Conservation (phyloP, 1,140 invertebrate genomes). For the Panagrolaimus sp. region DNA sequence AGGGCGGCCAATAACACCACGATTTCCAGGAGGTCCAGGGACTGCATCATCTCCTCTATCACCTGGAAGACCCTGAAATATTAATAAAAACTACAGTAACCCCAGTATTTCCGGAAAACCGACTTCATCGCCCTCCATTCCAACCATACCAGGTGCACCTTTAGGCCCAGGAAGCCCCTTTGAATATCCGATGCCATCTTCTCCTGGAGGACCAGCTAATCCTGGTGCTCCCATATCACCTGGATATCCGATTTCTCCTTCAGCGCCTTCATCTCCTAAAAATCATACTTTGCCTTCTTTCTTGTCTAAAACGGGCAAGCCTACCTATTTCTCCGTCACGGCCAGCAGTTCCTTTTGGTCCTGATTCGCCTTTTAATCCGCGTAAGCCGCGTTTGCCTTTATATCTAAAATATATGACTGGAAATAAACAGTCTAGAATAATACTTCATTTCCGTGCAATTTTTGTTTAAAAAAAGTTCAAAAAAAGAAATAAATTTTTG, state of each 20-base stretch:
- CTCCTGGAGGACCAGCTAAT: slow-evolving; percentile 22
- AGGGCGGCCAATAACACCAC: slow-evolving; percentile 28
- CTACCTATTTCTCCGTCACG: slow-evolving; percentile 18
- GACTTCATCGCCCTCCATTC: slow-evolving; percentile 32
- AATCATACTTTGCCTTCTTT: too few relatives aligned
- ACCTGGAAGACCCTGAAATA: slow-evolving; percentile 35
- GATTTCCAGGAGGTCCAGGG: slow-evolving; percentile 25
- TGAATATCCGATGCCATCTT: slow-evolving; percentile 24
- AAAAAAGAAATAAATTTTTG: slow-evolving; percentile 17
- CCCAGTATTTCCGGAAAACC: slow-evolving; percentile 31
- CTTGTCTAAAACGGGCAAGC: too few relatives aligned
- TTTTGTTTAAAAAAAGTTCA: too few relatives aligned
- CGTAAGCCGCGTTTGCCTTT: slow-evolving; percentile 24
- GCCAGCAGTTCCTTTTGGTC: slow-evolving; percentile 21
- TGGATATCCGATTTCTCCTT: slow-evolving; percentile 21
- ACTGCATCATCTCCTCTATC: slow-evolving; percentile 36
- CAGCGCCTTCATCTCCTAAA: slow-evolving; percentile 21
- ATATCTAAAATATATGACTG: too few relatives aligned
- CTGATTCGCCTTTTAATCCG: slow-evolving; percentile 26
- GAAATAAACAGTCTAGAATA: too few relatives aligned
- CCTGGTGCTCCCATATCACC: slow-evolving; percentile 25
- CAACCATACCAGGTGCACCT: slow-evolving; percentile 31
- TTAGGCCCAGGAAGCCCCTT: slow-evolving; percentile 38
- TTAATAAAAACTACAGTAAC: slow-evolving; percentile 27
- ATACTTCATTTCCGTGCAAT: too few relatives aligned